These are phyloP conservation scores for Myodes glareolus DNA, from an alignment of 2,113 vertebrate species.

Conservation along the genomic window DNA sequence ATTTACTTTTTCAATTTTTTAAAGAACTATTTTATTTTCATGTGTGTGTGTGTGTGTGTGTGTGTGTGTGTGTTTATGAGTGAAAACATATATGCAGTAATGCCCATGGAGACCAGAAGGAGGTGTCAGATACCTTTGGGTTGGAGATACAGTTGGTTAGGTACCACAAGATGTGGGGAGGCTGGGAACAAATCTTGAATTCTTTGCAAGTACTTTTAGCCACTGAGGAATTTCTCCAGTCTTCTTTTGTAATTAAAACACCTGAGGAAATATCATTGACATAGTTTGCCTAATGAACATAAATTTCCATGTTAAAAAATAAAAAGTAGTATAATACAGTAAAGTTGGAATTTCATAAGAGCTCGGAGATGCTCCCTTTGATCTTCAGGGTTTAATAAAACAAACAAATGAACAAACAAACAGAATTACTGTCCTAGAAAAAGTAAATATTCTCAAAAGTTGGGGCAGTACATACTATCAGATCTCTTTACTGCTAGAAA, in stretches of 20 bases:
- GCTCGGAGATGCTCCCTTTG: not conserved
- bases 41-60: not conserved
- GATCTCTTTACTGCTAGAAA: rapidly evolving
- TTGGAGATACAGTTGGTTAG: not conserved
- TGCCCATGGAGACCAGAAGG: not conserved
- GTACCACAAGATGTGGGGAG: not conserved
- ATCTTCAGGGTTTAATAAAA: rapidly evolving
- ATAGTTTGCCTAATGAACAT: not conserved
- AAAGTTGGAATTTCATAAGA: not conserved
- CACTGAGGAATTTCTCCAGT: not conserved
- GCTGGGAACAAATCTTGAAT: not conserved
- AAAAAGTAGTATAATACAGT: not conserved
- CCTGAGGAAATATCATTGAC: not conserved
- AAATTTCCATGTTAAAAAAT: not conserved
- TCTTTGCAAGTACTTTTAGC: not conserved
- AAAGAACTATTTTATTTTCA: not conserved
- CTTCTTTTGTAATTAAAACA: not conserved
- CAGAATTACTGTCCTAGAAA: rapidly evolving
- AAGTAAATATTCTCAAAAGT: not conserved
- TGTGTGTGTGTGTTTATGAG: not conserved
- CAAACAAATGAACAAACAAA: too few species aligned
- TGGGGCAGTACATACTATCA: rapidly evolving
- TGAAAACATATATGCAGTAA: not conserved
- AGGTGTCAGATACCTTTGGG: not conserved
- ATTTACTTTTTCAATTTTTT: not conserved